Conservation (phyloP, 2,888 invertebrate species). For the Pyrrhia umbra region DNA sequence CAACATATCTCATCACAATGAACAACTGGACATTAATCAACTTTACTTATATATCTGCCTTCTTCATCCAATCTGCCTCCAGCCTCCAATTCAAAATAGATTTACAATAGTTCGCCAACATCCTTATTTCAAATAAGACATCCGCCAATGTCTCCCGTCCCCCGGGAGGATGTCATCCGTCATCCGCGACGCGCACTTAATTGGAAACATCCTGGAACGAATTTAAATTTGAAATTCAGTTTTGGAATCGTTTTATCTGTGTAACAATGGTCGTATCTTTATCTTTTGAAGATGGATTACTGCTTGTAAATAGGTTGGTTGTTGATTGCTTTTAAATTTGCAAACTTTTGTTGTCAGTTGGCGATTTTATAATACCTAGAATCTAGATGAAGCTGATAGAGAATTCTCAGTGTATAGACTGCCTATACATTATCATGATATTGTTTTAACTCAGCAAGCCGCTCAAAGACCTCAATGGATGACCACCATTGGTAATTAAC, state of each 20-base stretch:
- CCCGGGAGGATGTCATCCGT: slow-evolving; percentile 75
- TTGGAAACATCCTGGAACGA: slow-evolving; percentile 77
- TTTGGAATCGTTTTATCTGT: slow-evolving; percentile 61
- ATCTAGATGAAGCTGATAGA: no score
- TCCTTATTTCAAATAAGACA: slow-evolving; percentile 45
- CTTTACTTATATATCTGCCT: neutral
- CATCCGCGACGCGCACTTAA: slow-evolving; percentile 81
- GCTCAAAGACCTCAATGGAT: no score
- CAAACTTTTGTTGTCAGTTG: neutral
- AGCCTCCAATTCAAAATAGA: slow-evolving; percentile 21
- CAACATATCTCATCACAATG: neutral
- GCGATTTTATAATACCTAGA: no score
- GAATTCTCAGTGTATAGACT: no score
- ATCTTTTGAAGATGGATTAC: slow-evolving; percentile 38
- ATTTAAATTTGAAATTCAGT: slow-evolving; percentile 79
- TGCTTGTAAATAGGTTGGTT: slow-evolving; percentile 1
- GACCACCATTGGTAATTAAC: no score
- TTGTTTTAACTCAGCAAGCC: no score
- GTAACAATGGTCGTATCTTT: slow-evolving; percentile 41
- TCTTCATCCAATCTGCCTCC: neutral
- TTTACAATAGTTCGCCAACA: slow-evolving; percentile 41
- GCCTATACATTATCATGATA: no score
- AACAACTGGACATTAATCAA: neutral
- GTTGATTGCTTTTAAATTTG: slow-evolving; percentile 12
- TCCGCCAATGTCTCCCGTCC: slow-evolving; percentile 31